Evolutionary conservation across 2,797 vertebrate species (phyloP).

Genomic region (Eurystomus glaucurus): DNA sequence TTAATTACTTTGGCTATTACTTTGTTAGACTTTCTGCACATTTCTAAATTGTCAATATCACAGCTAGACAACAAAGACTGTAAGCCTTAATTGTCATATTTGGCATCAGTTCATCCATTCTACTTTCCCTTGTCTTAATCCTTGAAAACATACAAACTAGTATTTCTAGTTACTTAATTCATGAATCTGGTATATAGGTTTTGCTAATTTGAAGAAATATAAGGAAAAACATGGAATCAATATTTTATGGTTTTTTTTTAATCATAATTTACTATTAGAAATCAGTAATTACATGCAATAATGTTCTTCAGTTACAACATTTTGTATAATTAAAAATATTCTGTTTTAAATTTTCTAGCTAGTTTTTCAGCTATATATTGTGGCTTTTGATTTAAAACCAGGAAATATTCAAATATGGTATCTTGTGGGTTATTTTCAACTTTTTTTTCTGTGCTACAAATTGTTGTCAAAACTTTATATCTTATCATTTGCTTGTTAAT

Average conservation of each 20-base stretch:
- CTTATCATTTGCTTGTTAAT: not conserved
- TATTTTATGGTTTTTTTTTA: accelerated
- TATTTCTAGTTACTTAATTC: not conserved
- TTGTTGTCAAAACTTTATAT: not conserved
- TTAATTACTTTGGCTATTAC: not conserved
- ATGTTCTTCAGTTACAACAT: not conserved
- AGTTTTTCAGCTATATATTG: not conserved
- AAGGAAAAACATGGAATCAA: not conserved
- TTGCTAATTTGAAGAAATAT: not conserved
- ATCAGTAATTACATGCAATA: not conserved
- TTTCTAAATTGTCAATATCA: not conserved
- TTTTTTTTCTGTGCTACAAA: not conserved
- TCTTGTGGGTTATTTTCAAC: accelerated
- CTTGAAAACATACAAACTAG: not conserved
- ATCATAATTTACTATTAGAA: not conserved
- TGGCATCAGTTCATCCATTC: not conserved
- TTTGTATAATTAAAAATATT: not conserved
- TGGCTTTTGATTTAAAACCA: not conserved
- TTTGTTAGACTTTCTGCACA: not conserved
- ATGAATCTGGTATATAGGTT: not conserved
- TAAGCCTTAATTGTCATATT: not conserved
- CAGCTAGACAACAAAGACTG: not conserved
- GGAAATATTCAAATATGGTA: not conserved
- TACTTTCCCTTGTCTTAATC: not conserved
- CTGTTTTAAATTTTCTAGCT: not conserved